phyloP scores from a whole-genome alignment of 2,888 invertebrate genomes.

The Desoria tigrina region DNA sequence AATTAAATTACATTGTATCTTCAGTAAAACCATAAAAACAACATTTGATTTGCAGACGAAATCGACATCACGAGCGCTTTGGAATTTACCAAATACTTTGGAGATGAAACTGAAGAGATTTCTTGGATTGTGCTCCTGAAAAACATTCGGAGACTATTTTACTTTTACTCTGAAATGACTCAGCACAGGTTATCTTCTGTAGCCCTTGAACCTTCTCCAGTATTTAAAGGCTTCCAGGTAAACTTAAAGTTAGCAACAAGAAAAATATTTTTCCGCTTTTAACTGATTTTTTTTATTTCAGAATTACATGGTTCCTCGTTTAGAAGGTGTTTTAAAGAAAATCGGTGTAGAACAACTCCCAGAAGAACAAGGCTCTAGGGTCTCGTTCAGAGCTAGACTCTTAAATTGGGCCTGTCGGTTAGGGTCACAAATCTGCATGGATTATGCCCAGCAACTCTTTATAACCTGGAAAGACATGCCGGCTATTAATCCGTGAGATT shows the following conservation, averaged over 20 bases:
- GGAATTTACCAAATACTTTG: slow-evolving; percentile 38
- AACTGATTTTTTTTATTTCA: slow-evolving; percentile 4
- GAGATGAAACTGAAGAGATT: slow-evolving; percentile 34
- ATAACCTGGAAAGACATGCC: slow-evolving; percentile 30
- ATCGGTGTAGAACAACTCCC: slow-evolving; percentile 36
- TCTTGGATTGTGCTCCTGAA: slow-evolving; percentile 31
- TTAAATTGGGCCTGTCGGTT: slow-evolving; percentile 38
- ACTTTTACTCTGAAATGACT: slow-evolving; percentile 36
- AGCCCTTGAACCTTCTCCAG: too few relatives aligned
- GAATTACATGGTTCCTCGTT: slow-evolving; percentile 35
- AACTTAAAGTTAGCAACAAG: too few relatives aligned
- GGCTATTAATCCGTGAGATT: slow-evolving; percentile 32
- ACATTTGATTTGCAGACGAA: slow-evolving; percentile 23
- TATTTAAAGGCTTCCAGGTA: too few relatives aligned
- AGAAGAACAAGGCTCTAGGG: slow-evolving; percentile 27
- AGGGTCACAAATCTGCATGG: slow-evolving; percentile 22
- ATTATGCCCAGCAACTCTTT: slow-evolving; percentile 30
- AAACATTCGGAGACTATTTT: slow-evolving; percentile 27
- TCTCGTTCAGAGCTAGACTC: slow-evolving; percentile 28
- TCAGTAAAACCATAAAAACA: neutral
- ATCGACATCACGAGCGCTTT: slow-evolving; percentile 22
- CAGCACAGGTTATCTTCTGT: too few relatives aligned
- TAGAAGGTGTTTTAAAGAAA: slow-evolving; percentile 32
- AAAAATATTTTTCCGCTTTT: too few relatives aligned
- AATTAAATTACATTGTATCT: neutral